Conservation (phyloP, 1,140 invertebrate genomes). For the Luehdorfia chinensis region DNA sequence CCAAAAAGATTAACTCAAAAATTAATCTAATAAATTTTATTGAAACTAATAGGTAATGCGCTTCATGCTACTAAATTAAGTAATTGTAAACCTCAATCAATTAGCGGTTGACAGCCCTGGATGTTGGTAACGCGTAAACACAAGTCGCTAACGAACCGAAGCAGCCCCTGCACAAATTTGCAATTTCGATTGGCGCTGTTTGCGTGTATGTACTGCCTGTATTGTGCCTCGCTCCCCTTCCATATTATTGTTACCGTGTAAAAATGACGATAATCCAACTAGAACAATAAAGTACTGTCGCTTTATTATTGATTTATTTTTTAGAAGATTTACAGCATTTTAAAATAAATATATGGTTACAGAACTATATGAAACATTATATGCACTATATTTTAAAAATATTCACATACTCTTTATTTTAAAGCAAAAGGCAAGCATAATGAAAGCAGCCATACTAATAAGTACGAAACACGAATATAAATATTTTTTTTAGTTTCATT, state of each 20-base stretch:
- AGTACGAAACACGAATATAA: too few species aligned
- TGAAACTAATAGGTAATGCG: too few species aligned
- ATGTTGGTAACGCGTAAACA: conserved; percentile 66
- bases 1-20: too few species aligned
- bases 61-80: conserved; percentile 15
- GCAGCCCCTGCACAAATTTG: conserved; percentile 74
- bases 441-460: too few species aligned
- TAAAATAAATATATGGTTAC: too few species aligned
- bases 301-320: background rate
- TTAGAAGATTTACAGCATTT: background rate
- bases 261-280: conserved; percentile 11
- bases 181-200: conserved; percentile 72
- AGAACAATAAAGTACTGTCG: background rate
- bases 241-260: conserved; percentile 10
- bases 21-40: too few species aligned
- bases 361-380: too few species aligned
- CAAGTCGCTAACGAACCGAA: conserved; percentile 69
- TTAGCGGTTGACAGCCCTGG: conserved; percentile 65
- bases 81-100: conserved; percentile 58
- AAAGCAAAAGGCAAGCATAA: too few species aligned
- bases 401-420: too few species aligned
- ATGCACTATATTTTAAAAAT: too few species aligned
- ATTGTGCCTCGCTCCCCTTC: conserved; percentile 8
- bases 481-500: too few species aligned
- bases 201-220: conserved; percentile 38